Evolutionary conservation across 2,888 invertebrate species (phyloP).

Genomic region (Parnassius smintheus): DNA sequence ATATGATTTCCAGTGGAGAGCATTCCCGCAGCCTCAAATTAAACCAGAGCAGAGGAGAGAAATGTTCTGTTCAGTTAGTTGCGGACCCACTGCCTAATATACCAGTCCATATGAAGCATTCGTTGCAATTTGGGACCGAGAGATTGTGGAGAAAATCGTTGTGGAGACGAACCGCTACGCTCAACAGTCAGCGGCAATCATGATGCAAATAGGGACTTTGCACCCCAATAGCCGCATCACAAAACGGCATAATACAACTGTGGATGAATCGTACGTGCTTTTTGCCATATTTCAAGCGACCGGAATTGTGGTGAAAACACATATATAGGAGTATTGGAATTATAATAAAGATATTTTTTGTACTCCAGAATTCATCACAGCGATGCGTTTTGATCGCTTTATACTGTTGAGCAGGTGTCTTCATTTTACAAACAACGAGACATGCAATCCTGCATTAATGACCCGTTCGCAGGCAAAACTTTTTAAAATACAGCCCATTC

Average conservation of each 20-base stretch:
- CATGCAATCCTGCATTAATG: conserved; percentile 13
- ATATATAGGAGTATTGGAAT: conserved; percentile 23
- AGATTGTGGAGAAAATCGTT: conserved; percentile 27
- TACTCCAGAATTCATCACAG: conserved; percentile 15
- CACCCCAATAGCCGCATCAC: conserved; percentile 22
- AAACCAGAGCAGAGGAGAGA: not conserved
- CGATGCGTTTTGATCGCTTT: conserved; percentile 14
- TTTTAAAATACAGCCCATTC: conserved; percentile 25
- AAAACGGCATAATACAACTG: conserved; percentile 24
- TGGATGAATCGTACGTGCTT: conserved; percentile 24
- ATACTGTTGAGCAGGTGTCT: conserved; percentile 19
- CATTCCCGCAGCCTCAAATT: not conserved
- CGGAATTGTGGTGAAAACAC: too few relatives aligned
- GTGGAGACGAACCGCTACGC: conserved; percentile 30
- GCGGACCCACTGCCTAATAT: conserved; percentile 13
- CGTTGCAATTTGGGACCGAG: conserved; percentile 26
- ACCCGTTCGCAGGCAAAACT: conserved; percentile 27
- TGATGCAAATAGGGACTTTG: conserved; percentile 17
- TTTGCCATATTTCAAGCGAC: conserved; percentile 13
- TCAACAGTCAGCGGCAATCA: conserved; percentile 21
- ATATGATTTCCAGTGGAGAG: not conserved
- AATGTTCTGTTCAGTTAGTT: not conserved
- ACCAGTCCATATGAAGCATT: conserved; percentile 27
- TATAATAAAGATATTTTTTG: conserved; percentile 5
- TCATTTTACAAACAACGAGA: conserved; percentile 29